Evolutionary conservation across 2,888 invertebrate species (phyloP).

Genomic region (Eristalis intricaria): DNA sequence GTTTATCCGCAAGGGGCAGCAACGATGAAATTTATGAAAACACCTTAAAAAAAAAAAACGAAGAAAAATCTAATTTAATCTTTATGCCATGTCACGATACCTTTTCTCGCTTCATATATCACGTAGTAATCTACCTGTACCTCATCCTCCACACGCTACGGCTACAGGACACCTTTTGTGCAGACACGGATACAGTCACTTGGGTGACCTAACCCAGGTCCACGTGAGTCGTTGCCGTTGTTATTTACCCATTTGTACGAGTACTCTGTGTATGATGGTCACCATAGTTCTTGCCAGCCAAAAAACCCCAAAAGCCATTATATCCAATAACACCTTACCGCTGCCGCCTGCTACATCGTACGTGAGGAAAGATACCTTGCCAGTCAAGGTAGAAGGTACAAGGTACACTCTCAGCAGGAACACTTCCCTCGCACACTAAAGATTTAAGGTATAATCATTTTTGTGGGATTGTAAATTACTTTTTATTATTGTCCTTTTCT

Average conservation of each 20-base stretch:
- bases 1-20: constrained; percentile 28
- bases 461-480: constrained; percentile 69
- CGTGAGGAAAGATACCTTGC: constrained; percentile 37
- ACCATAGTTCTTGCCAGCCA: constrained; percentile 37
- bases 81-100: constrained; percentile 65
- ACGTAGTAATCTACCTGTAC: constrained; percentile 57
- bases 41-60: not conserved
- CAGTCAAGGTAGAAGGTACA: constrained; percentile 7
- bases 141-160: not conserved
- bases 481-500: constrained; percentile 62
- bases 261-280: constrained; percentile 41
- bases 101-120: constrained; percentile 66
- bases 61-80: constrained; percentile 54
- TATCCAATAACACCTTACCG: constrained; percentile 58
- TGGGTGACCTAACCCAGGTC: constrained; percentile 60
- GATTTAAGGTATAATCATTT: constrained; percentile 68
- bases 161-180: constrained; percentile 43
- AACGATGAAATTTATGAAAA: constrained; percentile 13
- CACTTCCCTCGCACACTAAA: constrained; percentile 47
- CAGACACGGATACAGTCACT: constrained; percentile 58
- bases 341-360: constrained; percentile 32
- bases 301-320: constrained; percentile 60
- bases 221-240: constrained; percentile 58
- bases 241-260: constrained; percentile 68
- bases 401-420: not conserved